These are phyloP conservation scores for Sphenopsis melanotis DNA, from an alignment of 2,797 vertebrate species.

Conservation along the genomic window DNA sequence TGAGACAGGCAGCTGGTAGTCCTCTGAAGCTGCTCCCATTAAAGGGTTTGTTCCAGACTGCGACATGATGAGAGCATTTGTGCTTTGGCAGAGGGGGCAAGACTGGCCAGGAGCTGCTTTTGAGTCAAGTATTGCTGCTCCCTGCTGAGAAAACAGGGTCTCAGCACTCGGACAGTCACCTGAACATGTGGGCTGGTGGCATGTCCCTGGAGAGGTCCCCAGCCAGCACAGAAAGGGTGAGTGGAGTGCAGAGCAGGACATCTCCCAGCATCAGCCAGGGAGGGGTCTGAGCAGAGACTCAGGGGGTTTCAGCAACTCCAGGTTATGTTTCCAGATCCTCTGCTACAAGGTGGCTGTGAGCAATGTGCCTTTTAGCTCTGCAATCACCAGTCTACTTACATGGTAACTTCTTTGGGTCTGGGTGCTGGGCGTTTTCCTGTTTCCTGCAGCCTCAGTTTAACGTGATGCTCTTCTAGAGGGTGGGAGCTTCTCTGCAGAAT, in stretches of 20 bases:
- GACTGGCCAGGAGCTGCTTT: rapidly evolving
- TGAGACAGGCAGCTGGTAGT: not conserved
- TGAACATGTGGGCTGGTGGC: not conserved
- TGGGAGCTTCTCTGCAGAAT: not conserved
- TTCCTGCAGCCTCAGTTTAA: not conserved
- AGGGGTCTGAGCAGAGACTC: not conserved
- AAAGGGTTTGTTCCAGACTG: not conserved
- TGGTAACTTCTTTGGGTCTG: not conserved
- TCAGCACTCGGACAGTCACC: rapidly evolving
- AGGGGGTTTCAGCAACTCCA: not conserved
- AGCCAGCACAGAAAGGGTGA: not conserved
- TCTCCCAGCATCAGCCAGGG: not conserved
- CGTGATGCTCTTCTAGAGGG: not conserved
- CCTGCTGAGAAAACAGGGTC: rapidly evolving
- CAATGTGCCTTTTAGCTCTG: not conserved
- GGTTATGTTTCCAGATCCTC: not conserved
- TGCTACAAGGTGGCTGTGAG: not conserved
- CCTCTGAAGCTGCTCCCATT: not conserved
- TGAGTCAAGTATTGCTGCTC: rapidly evolving
- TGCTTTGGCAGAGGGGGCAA: not conserved
- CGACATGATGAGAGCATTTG: rapidly evolving
- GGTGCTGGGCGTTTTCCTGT: not conserved
- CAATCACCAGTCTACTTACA: not conserved
- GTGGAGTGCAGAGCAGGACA: not conserved
- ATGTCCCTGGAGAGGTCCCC: not conserved